Evolutionary conservation across 2,888 invertebrate species (phyloP), one percentile per base, ranked within the genome.

Genomic region (Elysia crispata): DNA sequence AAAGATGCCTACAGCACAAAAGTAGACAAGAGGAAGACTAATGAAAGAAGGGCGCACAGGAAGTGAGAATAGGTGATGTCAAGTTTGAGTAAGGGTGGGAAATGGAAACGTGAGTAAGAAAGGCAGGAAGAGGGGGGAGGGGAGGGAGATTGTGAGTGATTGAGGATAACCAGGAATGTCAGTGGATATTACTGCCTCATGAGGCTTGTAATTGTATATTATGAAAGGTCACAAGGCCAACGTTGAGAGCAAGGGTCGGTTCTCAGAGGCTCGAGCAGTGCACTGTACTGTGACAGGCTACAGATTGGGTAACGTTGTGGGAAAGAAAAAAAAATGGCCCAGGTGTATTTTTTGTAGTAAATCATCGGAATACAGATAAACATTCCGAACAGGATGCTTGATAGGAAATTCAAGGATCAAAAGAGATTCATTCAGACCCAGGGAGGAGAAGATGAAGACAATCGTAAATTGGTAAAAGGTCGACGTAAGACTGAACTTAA

Each of bases 351-450:
- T n/a, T 41, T 41, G 41, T 41, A 3, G 41, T 41, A 41, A 41
- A 41, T 41, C 41, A 41, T 41, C 41, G 41, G 41, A 3, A 41
- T 41, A 41, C 41, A 41, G 41, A 41, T 41, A 41, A 41, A 41
- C 11, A 41, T 41, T 41, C 41, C 41, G 5, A 41, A 69, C n/a
- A 8, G 31, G 23, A 23, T 20, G 23, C 0, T 18, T 20, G 23
- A 30, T n/a, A 13, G 23, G 1, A 15, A 30, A 11, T 0, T 1
- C 31, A 28, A 28, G 69, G 41, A 20, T 20, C n/a, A 31, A 28
- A 18, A 67, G 67, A 67, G 28, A 67, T n/a, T 33, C 31, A 67
- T 31, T 33, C 25, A 67, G 67, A 67, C 25, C 31, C 33, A 67
- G 67, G 13, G 31, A 30, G 18, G 41, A 28, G 30, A 13, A 67